These are phyloP conservation scores for Lanistes nyassanus DNA, from an alignment of 1,140 invertebrate genomes.

Conservation along the genomic window DNA sequence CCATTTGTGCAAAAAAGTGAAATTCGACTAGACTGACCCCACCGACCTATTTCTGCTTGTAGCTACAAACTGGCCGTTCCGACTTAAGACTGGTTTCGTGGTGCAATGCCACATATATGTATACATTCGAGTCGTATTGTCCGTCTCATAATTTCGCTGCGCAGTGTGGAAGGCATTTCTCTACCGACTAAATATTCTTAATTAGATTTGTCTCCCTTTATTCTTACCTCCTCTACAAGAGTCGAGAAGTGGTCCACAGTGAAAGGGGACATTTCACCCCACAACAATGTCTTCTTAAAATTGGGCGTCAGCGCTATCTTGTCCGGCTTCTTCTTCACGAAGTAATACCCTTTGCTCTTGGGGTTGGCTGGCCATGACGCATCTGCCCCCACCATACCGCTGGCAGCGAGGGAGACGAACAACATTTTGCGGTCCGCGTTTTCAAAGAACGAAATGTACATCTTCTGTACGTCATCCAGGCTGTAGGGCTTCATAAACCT, in stretches of 20 bases:
- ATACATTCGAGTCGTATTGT: no score
- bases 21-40: no score
- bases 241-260: slow-evolving; percentile 90
- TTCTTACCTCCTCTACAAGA: slow-evolving; percentile 85
- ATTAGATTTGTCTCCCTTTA: background rate
- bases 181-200: background rate
- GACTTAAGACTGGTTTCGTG: no score
- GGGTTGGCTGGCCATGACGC: slow-evolving; percentile 76
- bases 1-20: no score
- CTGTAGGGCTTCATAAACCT: slow-evolving; percentile 87
- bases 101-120: no score
- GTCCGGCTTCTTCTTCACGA: slow-evolving; percentile 78
- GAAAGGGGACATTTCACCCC: slow-evolving; percentile 88
- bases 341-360: slow-evolving; percentile 85
- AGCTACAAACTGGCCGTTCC: no score
- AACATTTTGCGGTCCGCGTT: slow-evolving; percentile 69
- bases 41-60: no score
- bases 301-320: slow-evolving; percentile 79
- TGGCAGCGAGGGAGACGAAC: slow-evolving; percentile 46
- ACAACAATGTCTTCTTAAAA: slow-evolving; percentile 79
- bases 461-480: slow-evolving; percentile 82
- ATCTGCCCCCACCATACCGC: slow-evolving; percentile 51
- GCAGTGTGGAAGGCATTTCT: no score
- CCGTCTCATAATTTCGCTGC: no score
- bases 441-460: slow-evolving; percentile 85